These are phyloP conservation scores for Limnephilus auricula DNA, from an alignment of 2,888 invertebrate genomes.

Conservation along the genomic window DNA sequence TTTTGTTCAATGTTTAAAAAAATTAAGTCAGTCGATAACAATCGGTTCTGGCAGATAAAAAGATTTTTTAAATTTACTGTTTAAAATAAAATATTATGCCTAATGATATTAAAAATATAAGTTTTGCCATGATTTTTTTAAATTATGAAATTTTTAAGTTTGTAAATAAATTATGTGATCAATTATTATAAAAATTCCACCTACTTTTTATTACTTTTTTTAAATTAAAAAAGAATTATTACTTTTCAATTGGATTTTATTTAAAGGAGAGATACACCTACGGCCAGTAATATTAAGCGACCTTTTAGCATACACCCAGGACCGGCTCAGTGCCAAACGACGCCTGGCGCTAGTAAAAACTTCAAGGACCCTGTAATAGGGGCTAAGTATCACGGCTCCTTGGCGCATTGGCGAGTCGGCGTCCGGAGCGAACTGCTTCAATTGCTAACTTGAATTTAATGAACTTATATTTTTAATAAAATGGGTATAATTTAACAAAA, in stretches of 20 bases:
- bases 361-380: too few relatives aligned
- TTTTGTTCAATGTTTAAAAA: background rate
- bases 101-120: background rate
- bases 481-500: background rate
- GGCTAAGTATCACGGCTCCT: too few relatives aligned
- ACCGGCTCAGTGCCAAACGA: too few relatives aligned
- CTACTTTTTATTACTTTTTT: background rate
- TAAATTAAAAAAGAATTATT: background rate
- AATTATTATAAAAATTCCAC: background rate
- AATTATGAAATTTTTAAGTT: too few relatives aligned
- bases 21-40: background rate
- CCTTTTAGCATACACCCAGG: background rate
- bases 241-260: background rate
- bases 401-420: too few relatives aligned
- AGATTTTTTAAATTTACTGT: background rate
- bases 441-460: background rate
- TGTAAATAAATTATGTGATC: background rate
- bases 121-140: background rate
- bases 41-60: background rate
- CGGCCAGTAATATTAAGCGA: background rate
- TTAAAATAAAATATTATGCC: background rate
- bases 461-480: background rate
- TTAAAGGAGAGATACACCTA: background rate
- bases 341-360: too few relatives aligned
- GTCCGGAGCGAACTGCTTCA: too few relatives aligned